Evolutionary conservation across 2,113 vertebrate genomes (phyloP), one percentile per base, ranked within the genome.

Genomic region (Empidonax alnorum): DNA sequence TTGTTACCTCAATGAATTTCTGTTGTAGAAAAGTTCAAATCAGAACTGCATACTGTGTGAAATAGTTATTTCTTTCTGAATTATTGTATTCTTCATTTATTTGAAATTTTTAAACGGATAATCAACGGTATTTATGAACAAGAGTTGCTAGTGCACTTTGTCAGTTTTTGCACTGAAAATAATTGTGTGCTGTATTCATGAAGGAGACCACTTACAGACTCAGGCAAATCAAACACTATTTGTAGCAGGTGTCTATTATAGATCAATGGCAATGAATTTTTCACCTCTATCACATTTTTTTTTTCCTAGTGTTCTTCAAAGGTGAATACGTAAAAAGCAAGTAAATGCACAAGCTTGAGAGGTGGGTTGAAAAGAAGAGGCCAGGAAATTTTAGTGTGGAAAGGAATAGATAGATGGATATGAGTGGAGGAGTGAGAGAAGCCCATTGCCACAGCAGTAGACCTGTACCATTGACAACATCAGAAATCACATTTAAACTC

Each of bases 381-480:
- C 12, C 22, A 25, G 27, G n/a, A 76, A 37, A 84, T 6, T 68
- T 3, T 37, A 20, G 7, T 2, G 2, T 21, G 9, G 7, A 75
- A 52, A 76, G 23, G 11, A 53, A 44, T 7, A 49, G 9, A 15
- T 4, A 16, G 4, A 6, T 44, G 6, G 9, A 28, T 31, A 41
- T 2, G 2, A 76, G 20, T 3, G 3, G 8, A 50, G 6, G n/a
- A 67, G 8, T 61, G 12, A 61, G 6, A 9, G 11, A 82, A 74
- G 20, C 27, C 13, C 21, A 42, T 8, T 78, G 41, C 7, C 9
- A 22, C 24, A 44, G 8, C 10, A 63, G 3, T 18, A 55, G 9
- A 10, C 31, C 14, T 30, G 4, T 47, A 37, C 3, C 5, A 20
- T 6, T 65, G 41, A 19, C 9, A 58, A 37, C 0, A 1, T 17